phyloP scores from a whole-genome alignment of 2,888 invertebrate genomes.

The Drepana falcataria region DNA sequence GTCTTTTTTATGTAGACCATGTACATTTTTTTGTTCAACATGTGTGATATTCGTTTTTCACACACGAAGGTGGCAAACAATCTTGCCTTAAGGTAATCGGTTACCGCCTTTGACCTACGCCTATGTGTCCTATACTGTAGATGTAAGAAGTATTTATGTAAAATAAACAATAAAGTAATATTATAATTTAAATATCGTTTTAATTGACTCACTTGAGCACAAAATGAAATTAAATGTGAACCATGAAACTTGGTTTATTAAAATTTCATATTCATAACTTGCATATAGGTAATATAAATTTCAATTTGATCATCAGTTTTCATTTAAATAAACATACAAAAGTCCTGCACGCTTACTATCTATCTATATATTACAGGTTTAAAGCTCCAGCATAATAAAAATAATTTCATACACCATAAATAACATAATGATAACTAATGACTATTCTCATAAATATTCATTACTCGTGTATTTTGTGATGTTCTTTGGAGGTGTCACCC shows the following conservation, averaged over 20 bases:
- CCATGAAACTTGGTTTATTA: conserved; percentile 63
- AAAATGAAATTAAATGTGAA: conserved; percentile 51
- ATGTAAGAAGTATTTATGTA: conserved; percentile 2
- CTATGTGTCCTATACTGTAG: not conserved
- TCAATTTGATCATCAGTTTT: conserved; percentile 66
- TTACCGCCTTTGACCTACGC: not conserved
- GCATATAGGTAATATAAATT: conserved; percentile 65
- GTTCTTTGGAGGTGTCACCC: conserved; percentile 76
- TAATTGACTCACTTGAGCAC: conserved; percentile 36
- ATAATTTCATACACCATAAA: conserved; percentile 51
- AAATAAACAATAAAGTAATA: conserved; percentile 23
- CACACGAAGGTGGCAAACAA: no score
- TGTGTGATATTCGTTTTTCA: no score
- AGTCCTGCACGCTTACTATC: conserved; percentile 70
- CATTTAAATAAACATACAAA: conserved; percentile 72
- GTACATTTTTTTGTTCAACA: no score
- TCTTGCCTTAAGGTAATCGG: no score
- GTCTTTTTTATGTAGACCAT: no score
- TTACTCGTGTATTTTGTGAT: conserved; percentile 84
- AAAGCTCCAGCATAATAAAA: conserved; percentile 77
- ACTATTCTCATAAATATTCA: conserved; percentile 79
- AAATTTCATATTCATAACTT: conserved; percentile 74
- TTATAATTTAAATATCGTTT: conserved; percentile 36
- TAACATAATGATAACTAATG: conserved; percentile 34
- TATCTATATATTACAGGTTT: conserved; percentile 74